Percentiles rank a stretch among this genome's conserved stretches.
Evolutionary conservation across 2,797 vertebrate genomes (phyloP).

Genomic region (Platalea minor): DNA sequence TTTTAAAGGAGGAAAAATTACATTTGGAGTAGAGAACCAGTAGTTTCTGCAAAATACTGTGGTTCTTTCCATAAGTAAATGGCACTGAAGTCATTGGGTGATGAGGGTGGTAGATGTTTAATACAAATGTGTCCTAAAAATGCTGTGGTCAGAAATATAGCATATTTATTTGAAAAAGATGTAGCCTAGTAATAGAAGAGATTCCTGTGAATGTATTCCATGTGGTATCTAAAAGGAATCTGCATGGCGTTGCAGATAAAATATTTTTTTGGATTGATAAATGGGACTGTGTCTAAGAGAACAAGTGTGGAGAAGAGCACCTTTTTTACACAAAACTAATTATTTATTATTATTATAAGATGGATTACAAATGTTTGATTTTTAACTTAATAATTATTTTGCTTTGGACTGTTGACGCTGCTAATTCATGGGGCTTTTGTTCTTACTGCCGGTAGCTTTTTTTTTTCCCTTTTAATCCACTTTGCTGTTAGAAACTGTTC

Average conservation of each 20-base stretch:
- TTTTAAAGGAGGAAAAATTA: conserved; percentile 19
- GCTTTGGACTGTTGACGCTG: background rate
- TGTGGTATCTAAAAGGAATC: background rate
- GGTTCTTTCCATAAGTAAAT: background rate
- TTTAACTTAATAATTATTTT: background rate
- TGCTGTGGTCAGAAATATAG: background rate
- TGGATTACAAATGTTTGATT: background rate
- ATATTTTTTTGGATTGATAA: background rate
- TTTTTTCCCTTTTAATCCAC: background rate
- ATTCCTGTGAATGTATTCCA: background rate
- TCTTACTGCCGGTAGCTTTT: background rate
- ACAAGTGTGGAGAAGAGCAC: background rate
- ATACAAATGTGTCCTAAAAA: background rate
- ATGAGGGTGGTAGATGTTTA: background rate
- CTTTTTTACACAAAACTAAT: background rate
- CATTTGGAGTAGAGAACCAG: background rate
- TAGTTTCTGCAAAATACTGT: background rate
- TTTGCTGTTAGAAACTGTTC: background rate
- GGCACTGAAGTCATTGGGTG: background rate
- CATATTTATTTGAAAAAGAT: background rate
- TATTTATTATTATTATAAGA: background rate
- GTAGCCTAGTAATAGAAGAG: background rate
- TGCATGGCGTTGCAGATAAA: background rate
- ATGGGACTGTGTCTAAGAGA: background rate
- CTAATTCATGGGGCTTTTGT: background rate